Conservation (phyloP, 2,797 vertebrate genomes). For the Enteromius viviparus region DNA sequence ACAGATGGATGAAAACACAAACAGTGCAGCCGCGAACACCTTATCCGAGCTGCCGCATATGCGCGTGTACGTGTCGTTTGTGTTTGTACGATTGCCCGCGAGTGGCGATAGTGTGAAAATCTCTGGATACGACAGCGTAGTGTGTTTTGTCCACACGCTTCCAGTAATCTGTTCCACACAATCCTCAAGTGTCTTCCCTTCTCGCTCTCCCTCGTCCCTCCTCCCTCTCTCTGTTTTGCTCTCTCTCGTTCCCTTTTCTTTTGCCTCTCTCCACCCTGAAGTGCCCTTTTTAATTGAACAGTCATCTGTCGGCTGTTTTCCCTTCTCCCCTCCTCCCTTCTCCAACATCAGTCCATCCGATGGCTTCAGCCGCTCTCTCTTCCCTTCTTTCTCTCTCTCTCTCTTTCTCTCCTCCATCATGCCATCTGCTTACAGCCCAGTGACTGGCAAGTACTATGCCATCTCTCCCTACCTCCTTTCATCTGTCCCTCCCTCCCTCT, state of each 20-base stretch:
- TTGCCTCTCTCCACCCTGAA: conserved; percentile 67
- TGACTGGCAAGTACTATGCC: conserved; percentile 59
- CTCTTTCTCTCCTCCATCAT: conserved; percentile 57
- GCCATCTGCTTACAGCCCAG: conserved; percentile 67
- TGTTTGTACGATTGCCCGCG: conserved; percentile 19
- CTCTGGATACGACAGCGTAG: conserved; percentile 44
- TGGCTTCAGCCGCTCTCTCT: conserved; percentile 53
- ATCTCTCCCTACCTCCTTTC: conserved; percentile 57
- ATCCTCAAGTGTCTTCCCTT: conserved; percentile 64
- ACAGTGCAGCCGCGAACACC: conserved; percentile 61
- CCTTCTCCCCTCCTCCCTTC: conserved; percentile 59
- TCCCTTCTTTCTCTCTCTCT: conserved; percentile 31
- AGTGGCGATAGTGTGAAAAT: conserved; percentile 49
- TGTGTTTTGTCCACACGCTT: conserved; percentile 53
- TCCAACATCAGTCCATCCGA: conserved; percentile 65
- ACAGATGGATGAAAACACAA: conserved; percentile 77
- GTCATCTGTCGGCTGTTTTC: conserved; percentile 70
- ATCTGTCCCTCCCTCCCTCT: conserved; percentile 55
- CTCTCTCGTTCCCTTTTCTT: conserved; percentile 54
- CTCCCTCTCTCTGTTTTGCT: conserved; percentile 51
- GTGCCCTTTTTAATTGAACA: conserved; percentile 73
- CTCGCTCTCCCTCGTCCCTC: conserved; percentile 44
- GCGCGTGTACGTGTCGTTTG: conserved; percentile 8
- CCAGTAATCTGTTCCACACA: conserved; percentile 61
- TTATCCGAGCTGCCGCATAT: conserved; percentile 32